Conservation (phyloP, 2,888 invertebrate genomes). For the Sepioteuthis lessoniana region DNA sequence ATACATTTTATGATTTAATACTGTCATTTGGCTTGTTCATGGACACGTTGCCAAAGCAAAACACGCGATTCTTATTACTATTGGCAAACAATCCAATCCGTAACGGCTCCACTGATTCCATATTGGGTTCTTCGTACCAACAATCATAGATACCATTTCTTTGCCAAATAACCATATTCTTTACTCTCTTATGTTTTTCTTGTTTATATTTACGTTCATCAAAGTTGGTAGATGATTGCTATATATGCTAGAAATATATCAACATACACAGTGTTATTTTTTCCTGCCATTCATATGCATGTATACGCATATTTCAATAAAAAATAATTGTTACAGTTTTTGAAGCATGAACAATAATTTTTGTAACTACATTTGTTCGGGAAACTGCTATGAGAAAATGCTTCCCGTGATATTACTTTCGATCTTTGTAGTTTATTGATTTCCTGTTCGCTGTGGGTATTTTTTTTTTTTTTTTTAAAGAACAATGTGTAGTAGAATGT, state of each 20-base stretch:
- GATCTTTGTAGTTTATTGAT: background rate
- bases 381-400: background rate
- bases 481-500: background rate
- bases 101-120: background rate
- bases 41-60: background rate
- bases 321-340: background rate
- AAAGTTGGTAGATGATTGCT: no score
- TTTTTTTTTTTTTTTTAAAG: background rate
- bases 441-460: background rate
- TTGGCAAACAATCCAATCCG: background rate
- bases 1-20: slow-evolving; percentile 4
- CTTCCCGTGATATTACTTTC: background rate
- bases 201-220: no score
- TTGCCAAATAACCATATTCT: slow-evolving; percentile 1
- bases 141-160: background rate
- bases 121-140: background rate
- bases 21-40: background rate
- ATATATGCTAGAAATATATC: no score
- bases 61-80: background rate
- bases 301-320: background rate
- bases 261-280: no score
- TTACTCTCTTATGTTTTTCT: no score
- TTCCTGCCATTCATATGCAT: background rate
- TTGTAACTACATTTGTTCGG: background rate
- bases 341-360: background rate